Conservation (phyloP, 2,113 vertebrate genomes). For the Oryctolagus cuniculus region mOryCun1.1 NC_091453.1:1085501-1086000, state of each 20-base stretch:
- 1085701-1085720: conserved; percentile 41
- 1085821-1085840: background rate
- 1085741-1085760: background rate
- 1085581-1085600: conserved; percentile 9
- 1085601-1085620: background rate
- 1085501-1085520: background rate
- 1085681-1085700: background rate
- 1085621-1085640: conserved; percentile 46
- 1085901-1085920: background rate
- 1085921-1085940: background rate
- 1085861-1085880: background rate
- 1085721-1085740: conserved; percentile 52
- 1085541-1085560: background rate
- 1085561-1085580: background rate
- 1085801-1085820: background rate
- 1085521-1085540: background rate
- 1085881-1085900: background rate
- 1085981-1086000: conserved; percentile 44
- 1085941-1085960: conserved; percentile 1
- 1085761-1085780: background rate
- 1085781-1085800: conserved; percentile 7
- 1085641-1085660: background rate
- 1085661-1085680: no score
- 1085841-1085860: background rate
- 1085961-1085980: background rate